phyloP scores from a whole-genome alignment of 2,113 vertebrate species.

The Grantiella picta region DNA sequence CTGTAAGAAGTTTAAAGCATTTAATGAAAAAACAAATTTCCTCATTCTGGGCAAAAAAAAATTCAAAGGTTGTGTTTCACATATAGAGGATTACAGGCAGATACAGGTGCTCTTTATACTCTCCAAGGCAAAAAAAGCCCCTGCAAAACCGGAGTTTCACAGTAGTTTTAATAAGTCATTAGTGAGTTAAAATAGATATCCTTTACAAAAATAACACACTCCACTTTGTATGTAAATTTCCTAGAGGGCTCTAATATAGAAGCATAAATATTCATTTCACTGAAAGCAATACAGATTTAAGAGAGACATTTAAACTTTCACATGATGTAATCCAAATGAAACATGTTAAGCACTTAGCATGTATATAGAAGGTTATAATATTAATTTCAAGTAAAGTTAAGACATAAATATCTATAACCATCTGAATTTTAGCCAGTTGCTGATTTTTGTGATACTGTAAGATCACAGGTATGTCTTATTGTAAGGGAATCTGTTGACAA shows the following conservation, averaged over 20 bases:
- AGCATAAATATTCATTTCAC: neutral
- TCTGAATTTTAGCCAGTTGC: neutral
- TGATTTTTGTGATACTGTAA: neutral
- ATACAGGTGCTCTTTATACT: neutral
- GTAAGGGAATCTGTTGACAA: neutral
- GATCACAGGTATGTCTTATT: neutral
- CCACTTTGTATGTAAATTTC: neutral
- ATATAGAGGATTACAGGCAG: neutral
- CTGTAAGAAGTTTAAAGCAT: neutral
- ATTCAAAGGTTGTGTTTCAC: neutral
- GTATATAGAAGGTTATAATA: neutral
- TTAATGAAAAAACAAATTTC: neutral
- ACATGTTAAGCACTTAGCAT: neutral
- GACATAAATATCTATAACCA: neutral
- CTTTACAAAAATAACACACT: neutral
- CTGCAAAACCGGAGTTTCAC: neutral
- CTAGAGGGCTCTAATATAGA: neutral
- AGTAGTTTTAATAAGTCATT: neutral
- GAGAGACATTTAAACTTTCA: neutral
- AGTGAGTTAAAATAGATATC: neutral
- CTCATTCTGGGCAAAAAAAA: neutral
- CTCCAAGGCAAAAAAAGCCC: neutral
- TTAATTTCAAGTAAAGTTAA: neutral
- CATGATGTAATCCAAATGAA: neutral
- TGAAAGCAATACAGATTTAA: neutral